Percentiles rank a stretch among this genome's conserved stretches.
Evolutionary conservation across 2,888 invertebrate species (phyloP).

Genomic region (Orthonevra nobilis): DNA sequence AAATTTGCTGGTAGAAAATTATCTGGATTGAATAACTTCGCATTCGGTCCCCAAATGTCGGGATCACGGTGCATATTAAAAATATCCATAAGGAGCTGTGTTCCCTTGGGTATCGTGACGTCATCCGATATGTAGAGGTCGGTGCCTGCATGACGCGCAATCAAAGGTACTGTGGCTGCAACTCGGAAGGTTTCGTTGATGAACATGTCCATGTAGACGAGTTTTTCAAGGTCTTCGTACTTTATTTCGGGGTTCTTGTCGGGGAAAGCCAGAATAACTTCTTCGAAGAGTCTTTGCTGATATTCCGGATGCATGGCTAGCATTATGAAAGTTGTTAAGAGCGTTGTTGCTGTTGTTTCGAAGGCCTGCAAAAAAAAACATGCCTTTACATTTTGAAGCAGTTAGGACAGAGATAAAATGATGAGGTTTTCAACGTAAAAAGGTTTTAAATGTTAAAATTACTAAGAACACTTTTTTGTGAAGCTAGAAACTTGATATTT

Average conservation of each 20-base stretch:
- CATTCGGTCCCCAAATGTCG: conserved; percentile 73
- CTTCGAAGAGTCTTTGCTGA: conserved; percentile 73
- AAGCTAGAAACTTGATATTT: too few species aligned
- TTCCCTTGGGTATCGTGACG: conserved; percentile 62
- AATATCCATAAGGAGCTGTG: conserved; percentile 67
- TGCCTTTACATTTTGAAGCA: too few species aligned
- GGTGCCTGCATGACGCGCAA: conserved; percentile 64
- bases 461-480: too few species aligned
- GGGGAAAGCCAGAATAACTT: conserved; percentile 72
- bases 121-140: conserved; percentile 63
- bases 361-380: conserved; percentile 71
- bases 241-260: conserved; percentile 64
- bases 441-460: too few species aligned
- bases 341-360: conserved; percentile 73
- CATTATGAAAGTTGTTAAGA: conserved; percentile 73
- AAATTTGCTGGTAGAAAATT: conserved; percentile 72
- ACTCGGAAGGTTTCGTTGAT: conserved; percentile 72
- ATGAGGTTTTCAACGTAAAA: too few species aligned
- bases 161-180: conserved; percentile 73
- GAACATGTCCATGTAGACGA: conserved; percentile 72
- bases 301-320: conserved; percentile 72
- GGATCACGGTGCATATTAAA: conserved; percentile 71
- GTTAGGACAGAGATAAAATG: too few species aligned
- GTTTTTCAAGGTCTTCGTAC: conserved; percentile 65
- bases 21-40: conserved; percentile 72